Conservation (phyloP, 2,888 invertebrate genomes). For the Cryptus armator region DNA sequence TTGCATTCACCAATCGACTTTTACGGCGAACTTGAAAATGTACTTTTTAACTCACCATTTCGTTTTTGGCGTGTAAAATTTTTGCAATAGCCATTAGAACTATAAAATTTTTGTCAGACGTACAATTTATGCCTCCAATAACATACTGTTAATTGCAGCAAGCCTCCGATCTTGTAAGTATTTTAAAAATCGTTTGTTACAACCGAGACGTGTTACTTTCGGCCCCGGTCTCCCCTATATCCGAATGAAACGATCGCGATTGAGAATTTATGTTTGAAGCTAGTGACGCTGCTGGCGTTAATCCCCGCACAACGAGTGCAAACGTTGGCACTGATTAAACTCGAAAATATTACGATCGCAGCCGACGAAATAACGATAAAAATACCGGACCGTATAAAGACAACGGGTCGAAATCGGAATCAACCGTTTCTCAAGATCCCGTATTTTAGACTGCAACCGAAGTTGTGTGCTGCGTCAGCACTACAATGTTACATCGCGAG, state of each 20-base stretch:
- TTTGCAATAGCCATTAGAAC: too few relatives aligned
- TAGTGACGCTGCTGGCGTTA: slow-evolving; percentile 72
- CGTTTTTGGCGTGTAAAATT: too few relatives aligned
- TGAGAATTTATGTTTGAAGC: slow-evolving; percentile 68
- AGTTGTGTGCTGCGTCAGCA: slow-evolving; percentile 32
- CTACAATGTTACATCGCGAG: slow-evolving; percentile 26
- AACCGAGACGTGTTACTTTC: too few relatives aligned
- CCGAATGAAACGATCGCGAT: slow-evolving; percentile 47
- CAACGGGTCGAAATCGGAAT: slow-evolving; percentile 20
- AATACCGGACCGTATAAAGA: slow-evolving; percentile 52
- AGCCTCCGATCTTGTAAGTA: too few relatives aligned
- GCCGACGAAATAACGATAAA: slow-evolving; percentile 32
- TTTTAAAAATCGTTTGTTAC: too few relatives aligned
- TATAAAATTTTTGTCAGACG: too few relatives aligned
- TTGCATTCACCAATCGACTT: too few relatives aligned
- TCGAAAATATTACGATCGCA: slow-evolving; percentile 29
- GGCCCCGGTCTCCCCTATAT: too few relatives aligned
- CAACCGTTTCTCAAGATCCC: slow-evolving; percentile 54
- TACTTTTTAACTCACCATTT: too few relatives aligned
- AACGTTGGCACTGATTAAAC: slow-evolving; percentile 33
- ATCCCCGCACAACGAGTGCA: slow-evolving; percentile 60
- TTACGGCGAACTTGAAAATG: too few relatives aligned
- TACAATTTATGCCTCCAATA: too few relatives aligned
- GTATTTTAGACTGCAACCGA: slow-evolving; percentile 29
- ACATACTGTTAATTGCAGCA: too few relatives aligned